Evolutionary conservation across 2,797 vertebrate genomes (phyloP).

Genomic region (Austrolebias charrua): DNA sequence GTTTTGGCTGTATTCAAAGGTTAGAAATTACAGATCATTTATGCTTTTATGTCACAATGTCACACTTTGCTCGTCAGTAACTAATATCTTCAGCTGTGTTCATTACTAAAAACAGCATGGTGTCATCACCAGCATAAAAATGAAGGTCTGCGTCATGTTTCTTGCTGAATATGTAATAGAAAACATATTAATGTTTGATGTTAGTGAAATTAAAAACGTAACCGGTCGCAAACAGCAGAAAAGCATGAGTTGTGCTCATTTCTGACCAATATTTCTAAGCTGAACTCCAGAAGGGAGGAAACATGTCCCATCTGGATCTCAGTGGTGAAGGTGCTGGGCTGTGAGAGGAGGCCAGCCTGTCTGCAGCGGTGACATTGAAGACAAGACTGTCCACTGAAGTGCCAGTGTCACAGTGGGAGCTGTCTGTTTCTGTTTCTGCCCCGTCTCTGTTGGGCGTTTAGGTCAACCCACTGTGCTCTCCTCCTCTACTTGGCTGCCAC

Average conservation of each 20-base stretch:
- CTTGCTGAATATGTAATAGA: too few species aligned
- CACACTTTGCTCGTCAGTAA: too few species aligned
- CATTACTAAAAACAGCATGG: background rate
- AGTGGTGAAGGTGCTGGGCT: slow-evolving; percentile 12
- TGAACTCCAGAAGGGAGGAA: slow-evolving; percentile 24
- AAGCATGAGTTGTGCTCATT: background rate
- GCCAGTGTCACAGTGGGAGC: slow-evolving; percentile 43
- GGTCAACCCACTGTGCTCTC: slow-evolving; percentile 39
- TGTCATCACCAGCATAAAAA: background rate
- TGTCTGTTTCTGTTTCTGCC: slow-evolving; percentile 43
- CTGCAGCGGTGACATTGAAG: slow-evolving; percentile 42
- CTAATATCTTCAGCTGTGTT: too few species aligned
- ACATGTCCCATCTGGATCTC: slow-evolving; percentile 34
- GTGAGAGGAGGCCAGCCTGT: slow-evolving; percentile 25
- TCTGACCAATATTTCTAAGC: slow-evolving; percentile 28
- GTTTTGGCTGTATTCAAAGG: too few species aligned
- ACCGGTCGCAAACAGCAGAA: background rate
- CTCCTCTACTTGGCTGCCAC: slow-evolving; percentile 31
- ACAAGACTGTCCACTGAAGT: slow-evolving; percentile 39
- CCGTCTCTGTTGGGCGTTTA: slow-evolving; percentile 40
- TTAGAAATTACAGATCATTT: too few species aligned
- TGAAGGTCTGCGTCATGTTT: background rate
- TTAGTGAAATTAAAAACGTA: background rate
- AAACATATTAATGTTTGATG: too few species aligned
- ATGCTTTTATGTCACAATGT: too few species aligned